Base-by-base conservation (phyloP, 2,797 vertebrate genomes). In the Crenuchus spilurus region DNA sequence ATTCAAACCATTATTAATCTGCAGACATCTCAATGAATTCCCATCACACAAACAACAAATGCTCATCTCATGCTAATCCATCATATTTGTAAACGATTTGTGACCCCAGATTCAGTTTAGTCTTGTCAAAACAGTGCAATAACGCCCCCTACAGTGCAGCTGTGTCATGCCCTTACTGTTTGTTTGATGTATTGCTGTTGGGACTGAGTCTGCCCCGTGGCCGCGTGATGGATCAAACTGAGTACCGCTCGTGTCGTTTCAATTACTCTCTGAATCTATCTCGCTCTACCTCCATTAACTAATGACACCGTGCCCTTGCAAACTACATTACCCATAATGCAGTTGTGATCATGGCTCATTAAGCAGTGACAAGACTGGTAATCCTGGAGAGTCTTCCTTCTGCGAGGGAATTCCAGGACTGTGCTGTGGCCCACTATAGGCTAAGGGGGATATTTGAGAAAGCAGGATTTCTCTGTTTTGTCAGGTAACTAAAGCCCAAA, bases 241-340 rank as follows among this genome's bases (percentile, higher is more conserved):
- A 83, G 71, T 74, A 79, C 77, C 63, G 74, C 76, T 82, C 70
- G 82, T 83, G 87, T 86, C 77, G 22, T 81, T 84, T 67, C 86
- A 84, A 90, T 90, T 84, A 87, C 82, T 85, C 48, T 64, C 83
- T 72, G 79, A 79, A 87, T 88, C 83, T 84, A 89, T 88, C 84
- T 82, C 54, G 49, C 74, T 83, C 80, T 83, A 42, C 70, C 85
- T 84, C 86, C 83, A 81, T 90, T 88, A 89, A 84, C 87, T 82
- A 87, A 88, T 87, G 86, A 84, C 82, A 67, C 87, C 81, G 85
- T 80, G 88, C 86, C 84, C 78, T 84, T 84, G 80, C 76, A 49
- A 10, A 77, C 76, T 83, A 72, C 77, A 64, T 46, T 63, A 31
- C 77, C 82, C 62, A 75, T 82, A 85, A 85, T 84, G 57, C 75